Conservation (phyloP, 2,113 vertebrate species). For the Ptyas mucosa region DNA sequence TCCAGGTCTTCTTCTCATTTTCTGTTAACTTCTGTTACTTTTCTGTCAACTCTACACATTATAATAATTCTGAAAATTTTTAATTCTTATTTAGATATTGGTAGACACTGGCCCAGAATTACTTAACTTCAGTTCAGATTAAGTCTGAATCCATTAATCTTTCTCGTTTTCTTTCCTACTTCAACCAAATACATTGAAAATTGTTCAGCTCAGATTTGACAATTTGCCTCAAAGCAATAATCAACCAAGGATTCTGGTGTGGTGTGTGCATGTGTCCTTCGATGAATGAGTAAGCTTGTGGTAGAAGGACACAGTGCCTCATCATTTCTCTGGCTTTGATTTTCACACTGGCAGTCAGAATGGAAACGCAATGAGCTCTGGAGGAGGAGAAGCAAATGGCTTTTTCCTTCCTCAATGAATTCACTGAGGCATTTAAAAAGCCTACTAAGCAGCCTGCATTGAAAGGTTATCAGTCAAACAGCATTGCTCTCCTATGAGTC, state of each 20-base stretch:
- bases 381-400: neutral
- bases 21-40: neutral
- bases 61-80: neutral
- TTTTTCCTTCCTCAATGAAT: neutral
- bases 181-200: neutral
- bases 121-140: neutral
- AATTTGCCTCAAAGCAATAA: neutral
- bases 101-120: neutral
- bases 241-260: neutral
- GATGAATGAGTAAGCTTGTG: neutral
- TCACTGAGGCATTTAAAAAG: neutral
- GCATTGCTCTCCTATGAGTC: neutral
- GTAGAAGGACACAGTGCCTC: neutral
- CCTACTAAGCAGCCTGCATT: neutral
- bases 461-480: neutral
- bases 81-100: neutral
- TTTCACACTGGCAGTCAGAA: neutral
- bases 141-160: neutral
- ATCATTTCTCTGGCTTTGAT: neutral
- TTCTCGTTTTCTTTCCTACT: neutral
- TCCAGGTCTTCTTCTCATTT: neutral
- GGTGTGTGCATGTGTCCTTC: neutral
- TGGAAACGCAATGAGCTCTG: neutral
- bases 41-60: neutral
- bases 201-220: neutral